A percentile compares a stretch with the other conserved stretches of the same genome.
Conservation (phyloP, 1,140 invertebrate species). For the Drosophila sucinea region DNA sequence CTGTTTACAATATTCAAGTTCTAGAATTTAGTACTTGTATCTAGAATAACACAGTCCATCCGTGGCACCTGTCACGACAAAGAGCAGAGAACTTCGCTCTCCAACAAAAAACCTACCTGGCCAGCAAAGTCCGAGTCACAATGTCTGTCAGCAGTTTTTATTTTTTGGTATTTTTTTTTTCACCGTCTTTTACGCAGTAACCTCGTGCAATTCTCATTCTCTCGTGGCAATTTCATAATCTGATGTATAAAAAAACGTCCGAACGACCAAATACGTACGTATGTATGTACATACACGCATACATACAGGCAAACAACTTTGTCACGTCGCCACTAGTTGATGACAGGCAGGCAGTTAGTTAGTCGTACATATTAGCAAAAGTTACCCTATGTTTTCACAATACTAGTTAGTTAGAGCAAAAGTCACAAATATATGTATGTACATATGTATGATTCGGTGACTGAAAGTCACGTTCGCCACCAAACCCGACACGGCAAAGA, state of each 20-base stretch:
- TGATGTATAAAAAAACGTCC: conserved; percentile 37
- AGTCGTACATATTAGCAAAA: conserved; percentile 15
- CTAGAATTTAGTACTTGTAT: conserved; percentile 12
- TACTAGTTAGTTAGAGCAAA: conserved; percentile 35
- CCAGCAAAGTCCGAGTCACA: conserved; percentile 40
- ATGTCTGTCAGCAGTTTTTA: conserved; percentile 56
- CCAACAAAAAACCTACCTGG: background rate
- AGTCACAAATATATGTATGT: conserved; percentile 34
- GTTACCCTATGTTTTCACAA: conserved; percentile 12
- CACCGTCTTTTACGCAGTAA: conserved; percentile 47
- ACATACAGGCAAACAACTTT: conserved; percentile 31
- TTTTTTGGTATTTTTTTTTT: conserved; percentile 4
- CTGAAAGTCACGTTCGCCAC: conserved; percentile 49
- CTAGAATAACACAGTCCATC: conserved; percentile 42
- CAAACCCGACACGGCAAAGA: conserved; percentile 6
- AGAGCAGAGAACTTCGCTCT: conserved; percentile 14
- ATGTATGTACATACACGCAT: conserved; percentile 18
- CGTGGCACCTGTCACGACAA: conserved; percentile 37
- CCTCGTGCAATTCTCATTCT: conserved; percentile 42
- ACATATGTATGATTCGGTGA: conserved; percentile 18
- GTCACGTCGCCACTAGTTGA: conserved; percentile 49
- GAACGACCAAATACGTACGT: conserved; percentile 5
- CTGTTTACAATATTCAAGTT: conserved; percentile 21
- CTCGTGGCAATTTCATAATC: conserved; percentile 50
- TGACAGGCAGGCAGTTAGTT: conserved; percentile 25